Base-by-base conservation (phyloP, 1,140 invertebrate genomes). In the Asbolus verrucosus region DNA sequence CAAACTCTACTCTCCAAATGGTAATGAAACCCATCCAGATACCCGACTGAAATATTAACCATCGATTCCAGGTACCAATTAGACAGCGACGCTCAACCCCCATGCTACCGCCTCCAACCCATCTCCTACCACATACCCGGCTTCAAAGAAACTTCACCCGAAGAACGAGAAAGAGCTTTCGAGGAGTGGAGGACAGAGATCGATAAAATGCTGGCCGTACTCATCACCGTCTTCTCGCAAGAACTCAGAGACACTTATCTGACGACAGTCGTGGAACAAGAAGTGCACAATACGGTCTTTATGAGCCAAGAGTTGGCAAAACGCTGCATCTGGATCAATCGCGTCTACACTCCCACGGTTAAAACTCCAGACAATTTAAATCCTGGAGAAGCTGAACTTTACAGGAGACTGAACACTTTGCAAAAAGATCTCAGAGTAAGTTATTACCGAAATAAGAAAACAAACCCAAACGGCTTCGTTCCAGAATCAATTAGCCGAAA, bases 191-290 rank as follows among this genome's bases (percentile, higher is more conserved):
- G 85, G 83, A 72, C 83, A 82, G 74, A 90, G 77, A 82, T 85
- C 2, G 83, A 90, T 72, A 87, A 87, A 80, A 87, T 93, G 68
- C 82, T 90, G 1, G 81, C 82, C 21, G 84, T 92, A 1, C 83
- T 95, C 13, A 83, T 90, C 31, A 86, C 87, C 11, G 87, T 92
- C 0, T 87, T 91, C 75, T 88, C 90, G 9, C 85, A 89, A 75
- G 90, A 91, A 78, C 85, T 92, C 5, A 85, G 88, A 71, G 90
- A 92, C 73, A 91, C 90, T 5, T 94, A 94, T 81, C 85, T 93
- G 54, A 90, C 89, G 8, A 93, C 91, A 9, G 89, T 92, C 0
- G 87, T 92, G 8, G 91, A 93, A 83, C 92, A 90, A 84, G 90
- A 92, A 80, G 89, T 93, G 0, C 90, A 92, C 74, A 91, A 92